These are phyloP conservation scores for Carcina quercana DNA, from an alignment of 2,888 invertebrate genomes.

Conservation along the genomic window DNA sequence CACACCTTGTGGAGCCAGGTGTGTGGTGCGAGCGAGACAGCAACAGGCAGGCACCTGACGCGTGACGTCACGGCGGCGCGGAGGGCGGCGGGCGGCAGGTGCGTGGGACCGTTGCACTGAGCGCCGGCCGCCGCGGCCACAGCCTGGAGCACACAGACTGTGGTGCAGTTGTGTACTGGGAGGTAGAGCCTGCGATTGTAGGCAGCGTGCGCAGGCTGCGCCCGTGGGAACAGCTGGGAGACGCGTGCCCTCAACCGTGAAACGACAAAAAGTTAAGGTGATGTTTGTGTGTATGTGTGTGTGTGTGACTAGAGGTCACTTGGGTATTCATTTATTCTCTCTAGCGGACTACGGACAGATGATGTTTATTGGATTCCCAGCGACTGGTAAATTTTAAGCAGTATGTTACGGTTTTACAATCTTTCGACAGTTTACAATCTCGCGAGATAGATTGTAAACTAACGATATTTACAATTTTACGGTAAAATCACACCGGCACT, in stretches of 20 bases:
- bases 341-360: too few species aligned
- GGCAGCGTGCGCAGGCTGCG: constrained; percentile 11
- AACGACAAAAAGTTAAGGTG: constrained; percentile 7
- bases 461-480: too few species aligned
- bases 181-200: neutral
- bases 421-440: too few species aligned
- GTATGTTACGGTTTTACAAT: too few species aligned
- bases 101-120: constrained; percentile 30
- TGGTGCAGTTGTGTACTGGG: neutral
- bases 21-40: constrained; percentile 16
- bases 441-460: too few species aligned
- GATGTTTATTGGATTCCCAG: too few species aligned
- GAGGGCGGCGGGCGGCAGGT: too few species aligned
- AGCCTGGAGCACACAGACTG: constrained; percentile 19
- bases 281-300: constrained; percentile 12
- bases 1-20: too few species aligned
- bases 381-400: too few species aligned
- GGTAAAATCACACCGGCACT: too few species aligned
- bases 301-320: neutral
- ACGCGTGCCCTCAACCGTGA: constrained; percentile 40
- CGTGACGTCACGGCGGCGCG: constrained; percentile 35
- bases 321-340: neutral
- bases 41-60: constrained; percentile 35
- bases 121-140: constrained; percentile 16
- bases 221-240: constrained; percentile 30